Evolutionary conservation across 2,797 vertebrate genomes (phyloP), one percentile per base, ranked within the genome.

Genomic region (Nasua narica): DNA sequence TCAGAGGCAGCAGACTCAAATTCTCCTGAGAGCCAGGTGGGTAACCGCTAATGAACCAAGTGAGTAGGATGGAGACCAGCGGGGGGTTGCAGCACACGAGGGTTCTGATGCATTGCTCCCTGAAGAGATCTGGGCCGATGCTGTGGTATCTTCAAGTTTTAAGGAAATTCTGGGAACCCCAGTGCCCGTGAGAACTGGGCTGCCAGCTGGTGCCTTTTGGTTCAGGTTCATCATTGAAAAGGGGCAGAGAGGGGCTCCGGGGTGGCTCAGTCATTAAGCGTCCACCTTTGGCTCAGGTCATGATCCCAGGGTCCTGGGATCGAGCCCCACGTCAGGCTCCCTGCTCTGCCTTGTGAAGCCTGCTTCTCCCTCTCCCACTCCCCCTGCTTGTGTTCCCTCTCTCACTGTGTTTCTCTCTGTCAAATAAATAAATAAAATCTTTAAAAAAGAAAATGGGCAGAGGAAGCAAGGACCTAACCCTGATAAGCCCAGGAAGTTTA

Each of bases 141-240:
- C 35, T 87, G n/a, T 48, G 50, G 46, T 21, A 2, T n/a, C 43
- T 89, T 91, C 56, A 78, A 90, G 37, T 60, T 95, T 72, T 62
- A 90, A 72, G 18, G 52, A 37, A 95, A 79, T 77, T 81, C 91
- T 84, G n/a, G 46, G 69, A 85, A 83, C 87, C n/a, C 40, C 62
- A 54, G 0, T 65, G 27, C 67, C 15, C 7, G 67, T 37, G 78
- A 69, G 54, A 87, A 52, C n/a, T 12, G 74, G n/a, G 32, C 85
- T 21, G 48, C 50, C 69, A 35, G 50, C 16, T 72, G 62, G 37
- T 21, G 35, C 40, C 14, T 83, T n/a, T 92, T 1, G 0, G 7
- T 94, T 90, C 84, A 87, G 74, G 81, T 29, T 95, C 81, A 43
- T 95, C 48, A 67, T 46, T 90, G 48, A 77, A 79, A 88, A 65